Percentiles rank a stretch among this genome's conserved stretches.
These are phyloP conservation scores for Sesamia nonagrioides DNA, from an alignment of 1,140 invertebrate genomes.

Conservation along the genomic window DNA sequence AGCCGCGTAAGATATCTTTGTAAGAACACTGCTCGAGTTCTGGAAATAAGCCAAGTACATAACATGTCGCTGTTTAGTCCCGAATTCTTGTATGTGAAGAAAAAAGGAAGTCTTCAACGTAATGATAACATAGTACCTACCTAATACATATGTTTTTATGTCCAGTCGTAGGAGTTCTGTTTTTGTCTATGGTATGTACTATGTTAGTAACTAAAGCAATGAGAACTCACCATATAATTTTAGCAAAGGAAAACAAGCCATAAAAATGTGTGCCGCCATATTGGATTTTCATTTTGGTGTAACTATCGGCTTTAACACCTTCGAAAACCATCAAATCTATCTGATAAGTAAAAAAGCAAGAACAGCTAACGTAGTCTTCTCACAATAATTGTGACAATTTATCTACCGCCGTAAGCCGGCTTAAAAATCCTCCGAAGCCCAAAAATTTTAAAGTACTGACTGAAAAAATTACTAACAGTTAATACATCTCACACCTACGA, in stretches of 20 bases:
- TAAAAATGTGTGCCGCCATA: too few species aligned
- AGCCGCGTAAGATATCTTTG: conserved; percentile 21
- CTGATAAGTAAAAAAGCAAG: too few species aligned
- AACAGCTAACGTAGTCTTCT: too few species aligned
- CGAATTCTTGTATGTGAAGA: conserved; percentile 6
- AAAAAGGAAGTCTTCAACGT: conserved; percentile 17
- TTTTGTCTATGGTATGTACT: neutral
- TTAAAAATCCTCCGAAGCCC: too few species aligned
- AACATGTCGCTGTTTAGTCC: conserved; percentile 21
- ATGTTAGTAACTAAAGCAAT: neutral
- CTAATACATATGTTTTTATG: conserved; percentile 8
- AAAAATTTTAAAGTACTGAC: too few species aligned
- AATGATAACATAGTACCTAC: neutral
- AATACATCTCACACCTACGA: too few species aligned
- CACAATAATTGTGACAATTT: too few species aligned
- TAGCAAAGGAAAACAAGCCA: neutral
- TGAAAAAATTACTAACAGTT: too few species aligned
- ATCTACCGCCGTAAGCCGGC: too few species aligned
- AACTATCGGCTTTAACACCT: too few species aligned
- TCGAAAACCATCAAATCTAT: too few species aligned
- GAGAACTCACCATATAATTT: neutral
- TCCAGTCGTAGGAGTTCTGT: neutral
- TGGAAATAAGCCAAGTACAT: conserved; percentile 43
- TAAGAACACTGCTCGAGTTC: conserved; percentile 20
- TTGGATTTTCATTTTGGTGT: too few species aligned